Base-by-base conservation (phyloP, 2,797 vertebrate genomes). In the Lindbergichthys nudifrons region DNA sequence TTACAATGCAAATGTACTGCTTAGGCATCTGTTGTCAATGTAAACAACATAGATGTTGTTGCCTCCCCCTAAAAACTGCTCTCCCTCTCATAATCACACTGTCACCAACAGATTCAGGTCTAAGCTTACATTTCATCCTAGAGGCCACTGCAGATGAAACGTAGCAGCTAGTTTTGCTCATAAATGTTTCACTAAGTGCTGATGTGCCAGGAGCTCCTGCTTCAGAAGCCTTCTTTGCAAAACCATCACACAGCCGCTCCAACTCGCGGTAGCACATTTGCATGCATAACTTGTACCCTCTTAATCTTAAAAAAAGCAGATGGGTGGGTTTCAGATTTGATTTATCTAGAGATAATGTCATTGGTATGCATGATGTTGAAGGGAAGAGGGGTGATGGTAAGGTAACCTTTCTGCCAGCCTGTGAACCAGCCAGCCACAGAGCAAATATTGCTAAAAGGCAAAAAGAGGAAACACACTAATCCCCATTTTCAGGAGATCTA, bases 401-500 rank as follows among this genome's bases (percentile, higher is more conserved):
- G 48, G 80, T 80, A 85, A 81, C 80, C 74, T 80, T 76, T 54
- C 64, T 81, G 87, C 70, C 80, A 82, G 73, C 70, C 43, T 77
- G 43, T 59, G 54, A 77, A 46, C 51, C 77, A 77, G 64, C 42
- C 64, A 82, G 56, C 70, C 80, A 85, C 50, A 67, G 70, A 81
- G 68, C 59, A 75, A 82, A 69, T 73, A 74, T 53, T 61, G 81
- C 82, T 89, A 71, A 84, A 65, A 91, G 83, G 80, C 85, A 87
- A 82, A 87, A 50, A 72, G 56, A 75, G 65, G 72, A 84, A 57
- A 79, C 57, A 74, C 52, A 69, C 61, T 78, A 81, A 81, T 79
- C 73, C 72, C 68, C 73, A 87, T 75, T 78, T 82, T 87, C 83
- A 87, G 75, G 68, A 80, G 83, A 85, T 75, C 82, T 86, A 85